Percentiles rank a stretch among this genome's conserved stretches.
These are phyloP conservation scores for Dichetophora obliterata DNA, from an alignment of 2,888 invertebrate species.

Conservation along the genomic window DNA sequence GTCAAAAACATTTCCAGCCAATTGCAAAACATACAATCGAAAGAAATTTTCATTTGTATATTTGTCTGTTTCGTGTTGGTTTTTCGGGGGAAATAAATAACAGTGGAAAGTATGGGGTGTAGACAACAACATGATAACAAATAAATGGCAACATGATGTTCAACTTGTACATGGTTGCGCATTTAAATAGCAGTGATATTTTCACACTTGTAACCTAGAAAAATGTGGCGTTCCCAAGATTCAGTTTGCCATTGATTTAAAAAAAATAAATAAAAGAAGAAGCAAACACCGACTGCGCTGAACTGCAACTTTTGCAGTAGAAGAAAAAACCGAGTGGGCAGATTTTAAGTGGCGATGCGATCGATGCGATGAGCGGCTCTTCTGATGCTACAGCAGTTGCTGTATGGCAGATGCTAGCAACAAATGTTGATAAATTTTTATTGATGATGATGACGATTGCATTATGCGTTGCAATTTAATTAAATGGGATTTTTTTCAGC, in stretches of 20 bases:
- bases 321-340: slow-evolving; percentile 41
- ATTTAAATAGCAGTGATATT: background rate
- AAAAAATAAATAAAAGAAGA: background rate
- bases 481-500: slow-evolving; percentile 7
- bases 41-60: too few relatives aligned
- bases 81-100: background rate
- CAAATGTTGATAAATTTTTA: slow-evolving; percentile 13
- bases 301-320: too few relatives aligned
- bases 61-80: background rate
- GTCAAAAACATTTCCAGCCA: too few relatives aligned
- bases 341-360: slow-evolving; percentile 45
- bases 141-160: too few relatives aligned
- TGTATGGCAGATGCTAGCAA: slow-evolving; percentile 1
- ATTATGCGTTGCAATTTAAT: slow-evolving; percentile 23
- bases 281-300: background rate
- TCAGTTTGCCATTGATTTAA: background rate
- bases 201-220: slow-evolving; percentile 22
- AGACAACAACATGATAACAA: too few relatives aligned
- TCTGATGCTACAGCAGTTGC: background rate
- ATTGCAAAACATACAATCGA: too few relatives aligned
- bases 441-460: slow-evolving; percentile 24
- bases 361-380: background rate
- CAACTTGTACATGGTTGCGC: background rate
- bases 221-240: background rate
- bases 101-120: too few relatives aligned